Evolutionary conservation across 1,140 invertebrate species (phyloP).

Genomic region (Harpegnathos saltator): DNA sequence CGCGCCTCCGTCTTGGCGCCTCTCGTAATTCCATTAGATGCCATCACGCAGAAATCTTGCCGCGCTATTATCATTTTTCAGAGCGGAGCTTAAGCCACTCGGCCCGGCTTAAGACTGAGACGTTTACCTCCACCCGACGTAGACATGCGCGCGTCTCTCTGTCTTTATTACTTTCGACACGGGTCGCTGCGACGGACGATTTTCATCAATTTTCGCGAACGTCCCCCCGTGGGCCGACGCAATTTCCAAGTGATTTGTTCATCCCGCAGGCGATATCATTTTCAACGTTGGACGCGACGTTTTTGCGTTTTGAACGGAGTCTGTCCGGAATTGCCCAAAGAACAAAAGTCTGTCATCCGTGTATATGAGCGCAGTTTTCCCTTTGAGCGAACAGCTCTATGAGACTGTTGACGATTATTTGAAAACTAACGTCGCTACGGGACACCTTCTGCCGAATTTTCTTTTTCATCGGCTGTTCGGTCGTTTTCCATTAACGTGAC

Average conservation of each 20-base stretch:
- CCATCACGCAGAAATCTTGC: conserved; percentile 48
- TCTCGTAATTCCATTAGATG: conserved; percentile 39
- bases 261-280: too few species aligned
- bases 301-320: too few species aligned
- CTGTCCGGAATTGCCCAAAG: not conserved
- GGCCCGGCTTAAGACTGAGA: conserved; percentile 24
- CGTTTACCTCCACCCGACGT: conserved; percentile 5
- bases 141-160: not conserved
- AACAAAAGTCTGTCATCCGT: not conserved
- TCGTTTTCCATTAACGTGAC: too few species aligned
- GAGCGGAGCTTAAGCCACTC: conserved; percentile 12
- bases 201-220: conserved; percentile 12
- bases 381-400: not conserved
- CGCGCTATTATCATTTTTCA: conserved; percentile 50
- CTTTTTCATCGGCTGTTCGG: too few species aligned
- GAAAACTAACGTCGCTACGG: not conserved
- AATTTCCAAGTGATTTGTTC: not conserved
- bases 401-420: not conserved
- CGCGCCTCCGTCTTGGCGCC: not conserved
- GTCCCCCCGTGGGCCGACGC: not conserved
- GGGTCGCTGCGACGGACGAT: not conserved
- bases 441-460: not conserved
- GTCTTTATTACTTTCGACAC: not conserved
- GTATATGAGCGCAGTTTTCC: not conserved
- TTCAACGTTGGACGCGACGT: too few species aligned